Base-by-base conservation (phyloP, 2,888 invertebrate genomes). In the Zaprionus bogoriensis region DNA sequence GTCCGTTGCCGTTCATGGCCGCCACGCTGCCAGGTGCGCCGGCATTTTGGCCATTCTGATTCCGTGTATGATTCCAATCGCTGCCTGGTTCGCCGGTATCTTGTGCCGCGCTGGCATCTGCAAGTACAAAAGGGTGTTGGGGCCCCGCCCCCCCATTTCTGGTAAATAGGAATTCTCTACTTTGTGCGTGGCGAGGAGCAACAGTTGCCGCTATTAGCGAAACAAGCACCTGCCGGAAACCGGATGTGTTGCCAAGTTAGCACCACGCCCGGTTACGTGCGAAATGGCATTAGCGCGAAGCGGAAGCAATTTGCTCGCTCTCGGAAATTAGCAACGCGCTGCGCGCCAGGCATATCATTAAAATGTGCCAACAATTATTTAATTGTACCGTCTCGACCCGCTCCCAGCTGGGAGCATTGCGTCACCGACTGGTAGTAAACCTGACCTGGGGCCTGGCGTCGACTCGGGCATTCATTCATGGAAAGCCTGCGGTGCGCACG, bases 41-140 rank as follows among this genome's bases (percentile, higher is more conserved):
- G 1, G 39, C 52, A 50, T 64, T 59, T 57, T 66, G 80, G 59
- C 70, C 80, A 68, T 88, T 88, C 47, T 64, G 85, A 72, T 86
- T 86, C 69, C 87, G 87, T 73, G 87, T 87, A 84, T 86, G 90
- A 88, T 89, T 90, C 90, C 90, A 90, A 77, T 89, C 91, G 89
- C 88, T 88, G 86, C 86, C 90, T 81, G 92, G 91, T 93, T 93
- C 92, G 93, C 93, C 91, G 93, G 92, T 92, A 94, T 95, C 94
- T 95, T 94, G 92, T 94, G 95, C 92, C 95, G 95, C 95, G 92
- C 89, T 91, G 88, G 91, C 91, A 89, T 91, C 91, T 91, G 38
- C 0, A 80, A 77, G 50, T 3, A 14, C 2, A 20, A 9, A 3
- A 5, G 10, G 32, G 12, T 36, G 17, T 2, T 14, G 7, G 7